These are phyloP conservation scores for Mesaphorura yosii DNA, from an alignment of 1,140 invertebrate species.

Conservation along the genomic window DNA sequence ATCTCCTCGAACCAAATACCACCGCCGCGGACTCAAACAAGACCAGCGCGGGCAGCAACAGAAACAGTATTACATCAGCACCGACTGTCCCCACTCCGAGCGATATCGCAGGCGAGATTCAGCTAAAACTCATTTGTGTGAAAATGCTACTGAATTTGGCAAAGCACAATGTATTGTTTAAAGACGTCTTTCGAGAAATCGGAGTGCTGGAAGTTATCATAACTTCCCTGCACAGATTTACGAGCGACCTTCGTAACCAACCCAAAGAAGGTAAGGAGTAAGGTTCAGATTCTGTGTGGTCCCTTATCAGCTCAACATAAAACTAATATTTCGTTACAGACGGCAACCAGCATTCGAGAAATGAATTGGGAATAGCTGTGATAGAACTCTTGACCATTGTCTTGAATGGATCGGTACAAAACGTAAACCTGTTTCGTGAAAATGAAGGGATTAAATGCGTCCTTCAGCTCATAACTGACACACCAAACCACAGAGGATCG, in stretches of 20 bases:
- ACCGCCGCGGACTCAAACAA: neutral
- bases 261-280: slow-evolving; percentile 33
- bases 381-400: slow-evolving; percentile 77
- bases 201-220: slow-evolving; percentile 94
- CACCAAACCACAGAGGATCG: slow-evolving; percentile 9
- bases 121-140: slow-evolving; percentile 29
- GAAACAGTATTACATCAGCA: slow-evolving; percentile 5
- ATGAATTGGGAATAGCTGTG: slow-evolving; percentile 65
- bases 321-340: slow-evolving; percentile 11
- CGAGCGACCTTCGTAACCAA: slow-evolving; percentile 52
- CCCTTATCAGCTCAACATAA: neutral
- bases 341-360: slow-evolving; percentile 50
- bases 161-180: slow-evolving; percentile 81
- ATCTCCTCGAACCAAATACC: slow-evolving; percentile 12
- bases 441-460: slow-evolving; percentile 26
- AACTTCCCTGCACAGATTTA: slow-evolving; percentile 78
- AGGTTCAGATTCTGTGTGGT: neutral
- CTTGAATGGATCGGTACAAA: slow-evolving; percentile 64
- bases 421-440: slow-evolving; percentile 75
- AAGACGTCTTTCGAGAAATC: slow-evolving; percentile 96
- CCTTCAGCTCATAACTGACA: slow-evolving; percentile 16
- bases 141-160: slow-evolving; percentile 32
- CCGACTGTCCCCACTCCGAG: neutral
- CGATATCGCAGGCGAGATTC: slow-evolving; percentile 20
- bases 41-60: slow-evolving; percentile 2